Conservation (phyloP, 2,113 vertebrate species). For the Oncorhynchus nerka region DNA sequence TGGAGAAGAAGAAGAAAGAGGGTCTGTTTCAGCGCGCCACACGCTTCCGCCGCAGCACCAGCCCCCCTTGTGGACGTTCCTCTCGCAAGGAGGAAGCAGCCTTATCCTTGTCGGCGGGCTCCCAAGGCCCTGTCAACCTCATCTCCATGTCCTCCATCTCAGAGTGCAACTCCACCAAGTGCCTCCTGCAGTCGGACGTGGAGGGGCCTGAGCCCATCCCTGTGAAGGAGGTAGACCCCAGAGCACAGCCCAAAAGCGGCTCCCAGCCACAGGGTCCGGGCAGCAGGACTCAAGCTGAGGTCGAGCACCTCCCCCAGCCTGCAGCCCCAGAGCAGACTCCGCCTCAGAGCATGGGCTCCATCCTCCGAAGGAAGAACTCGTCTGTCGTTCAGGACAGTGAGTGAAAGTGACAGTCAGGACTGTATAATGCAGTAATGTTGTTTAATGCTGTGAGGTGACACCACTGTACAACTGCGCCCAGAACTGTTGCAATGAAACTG, state of each 20-base stretch:
- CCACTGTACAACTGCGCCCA: too few relatives aligned
- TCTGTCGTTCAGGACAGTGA: slow-evolving; percentile 64
- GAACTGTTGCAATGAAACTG: too few relatives aligned
- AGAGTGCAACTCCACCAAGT: slow-evolving; percentile 83
- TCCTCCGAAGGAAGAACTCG: slow-evolving; percentile 72
- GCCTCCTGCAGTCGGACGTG: slow-evolving; percentile 75
- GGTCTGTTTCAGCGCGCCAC: slow-evolving; percentile 83
- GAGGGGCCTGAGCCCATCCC: slow-evolving; percentile 49
- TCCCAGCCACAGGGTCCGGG: neutral
- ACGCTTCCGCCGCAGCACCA: slow-evolving; percentile 80
- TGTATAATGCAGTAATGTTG: too few relatives aligned
- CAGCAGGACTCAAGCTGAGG: slow-evolving; percentile 28
- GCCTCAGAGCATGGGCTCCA: slow-evolving; percentile 54
- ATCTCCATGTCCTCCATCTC: slow-evolving; percentile 81
- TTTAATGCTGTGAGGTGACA: too few relatives aligned
- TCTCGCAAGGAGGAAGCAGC: slow-evolving; percentile 72
- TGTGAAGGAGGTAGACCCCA: slow-evolving; percentile 22
- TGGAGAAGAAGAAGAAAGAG: slow-evolving; percentile 85
- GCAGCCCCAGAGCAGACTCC: slow-evolving; percentile 50
- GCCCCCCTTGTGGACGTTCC: slow-evolving; percentile 63
- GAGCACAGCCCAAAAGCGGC: slow-evolving; percentile 17
- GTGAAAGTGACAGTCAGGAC: slow-evolving; percentile 27
- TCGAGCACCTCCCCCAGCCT: slow-evolving; percentile 41
- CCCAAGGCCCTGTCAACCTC: slow-evolving; percentile 68
- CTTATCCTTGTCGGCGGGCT: slow-evolving; percentile 27